Base-by-base conservation (phyloP, 53 echinoderm and acorn worm genomes). In the Echinarachnius parma region DNA sequence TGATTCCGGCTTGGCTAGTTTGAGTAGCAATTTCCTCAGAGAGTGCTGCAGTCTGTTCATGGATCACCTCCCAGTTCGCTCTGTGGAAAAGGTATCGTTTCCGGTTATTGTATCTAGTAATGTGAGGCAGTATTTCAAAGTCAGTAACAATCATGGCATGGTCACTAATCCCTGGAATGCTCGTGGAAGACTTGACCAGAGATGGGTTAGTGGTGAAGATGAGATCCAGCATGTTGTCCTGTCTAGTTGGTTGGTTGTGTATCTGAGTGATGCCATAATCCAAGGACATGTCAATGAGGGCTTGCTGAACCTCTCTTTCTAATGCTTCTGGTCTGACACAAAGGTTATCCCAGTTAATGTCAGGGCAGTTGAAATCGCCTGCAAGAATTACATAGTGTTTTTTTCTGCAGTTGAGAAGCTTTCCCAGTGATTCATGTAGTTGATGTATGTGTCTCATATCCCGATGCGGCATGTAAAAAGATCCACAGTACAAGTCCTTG, bases 331-430 rank as follows among this genome's bases (percentile, higher is more conserved):
- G 44, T 21, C 26, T n/a, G 27, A 21, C 23, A 18, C 4, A 20
- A 2, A 53, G 71, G 26, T 64, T 25, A 24, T 64, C 65, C 75
- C 45, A 75, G 42, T 75, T 59, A 31, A 59, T 75, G 44, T 75
- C 37, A 7, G 75, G 75, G 39, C 55, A 56, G 36, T 72, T 54
- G 23, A 72, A 57, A 25, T 75, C 75, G 7, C 75, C 75, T 21
- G 58, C 19, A n/a, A 75, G 25, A 19, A 58, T 75, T 4, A 75
- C 58, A 75, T 75, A 59, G 36, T 36, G 55, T 16, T 58, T 35
- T 2, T 15, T 21, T 11, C 34, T 16, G 34, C 34, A 25, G 22
- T 70, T 31, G 22, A 53, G 52, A 9, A 34, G 21, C 3, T 33
- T 34, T 15, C 36, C 58, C 3, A 44, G 27, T 3, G 47, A 64